Evolutionary conservation across 2,113 vertebrate species (phyloP).

Genomic region (Hyla sarda): DNA sequence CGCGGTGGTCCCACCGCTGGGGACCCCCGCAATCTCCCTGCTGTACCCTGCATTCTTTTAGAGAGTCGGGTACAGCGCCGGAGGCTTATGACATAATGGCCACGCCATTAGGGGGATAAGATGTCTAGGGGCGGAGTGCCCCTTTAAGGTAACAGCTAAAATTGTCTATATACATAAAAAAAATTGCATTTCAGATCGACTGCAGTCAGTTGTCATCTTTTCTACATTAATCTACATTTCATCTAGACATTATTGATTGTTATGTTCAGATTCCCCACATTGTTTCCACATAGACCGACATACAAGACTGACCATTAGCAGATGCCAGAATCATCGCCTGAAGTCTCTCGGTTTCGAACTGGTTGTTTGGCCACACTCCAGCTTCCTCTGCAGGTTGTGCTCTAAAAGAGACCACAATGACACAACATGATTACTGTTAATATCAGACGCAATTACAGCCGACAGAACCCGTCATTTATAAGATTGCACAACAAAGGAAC

Average conservation of each 20-base stretch:
- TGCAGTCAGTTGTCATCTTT: not conserved
- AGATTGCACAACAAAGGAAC: constrained; percentile 9
- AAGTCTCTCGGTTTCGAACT: constrained; percentile 95
- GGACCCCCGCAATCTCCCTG: too few relatives aligned
- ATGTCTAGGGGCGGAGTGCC: too few relatives aligned
- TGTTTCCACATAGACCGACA: not conserved
- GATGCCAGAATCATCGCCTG: constrained; percentile 96
- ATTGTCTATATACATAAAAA: too few relatives aligned
- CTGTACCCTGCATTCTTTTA: too few relatives aligned
- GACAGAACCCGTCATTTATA: constrained; percentile 11
- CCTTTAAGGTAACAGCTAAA: too few relatives aligned
- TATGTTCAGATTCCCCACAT: not conserved
- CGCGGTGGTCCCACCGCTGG: too few relatives aligned
- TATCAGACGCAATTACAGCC: constrained; percentile 26
- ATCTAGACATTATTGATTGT: not conserved
- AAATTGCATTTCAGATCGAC: not conserved
- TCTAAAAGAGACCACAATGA: constrained; percentile 66
- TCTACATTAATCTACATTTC: not conserved
- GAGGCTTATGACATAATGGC: too few relatives aligned
- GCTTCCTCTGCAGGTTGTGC: constrained; percentile 89
- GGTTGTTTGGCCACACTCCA: constrained; percentile 96
- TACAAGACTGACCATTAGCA: constrained; percentile 84
- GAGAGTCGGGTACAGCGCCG: too few relatives aligned
- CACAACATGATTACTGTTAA: constrained; percentile 30
- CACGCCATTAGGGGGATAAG: too few relatives aligned